Base-by-base conservation (phyloP, 2,888 invertebrate genomes). In the Spodoptera picta region DNA sequence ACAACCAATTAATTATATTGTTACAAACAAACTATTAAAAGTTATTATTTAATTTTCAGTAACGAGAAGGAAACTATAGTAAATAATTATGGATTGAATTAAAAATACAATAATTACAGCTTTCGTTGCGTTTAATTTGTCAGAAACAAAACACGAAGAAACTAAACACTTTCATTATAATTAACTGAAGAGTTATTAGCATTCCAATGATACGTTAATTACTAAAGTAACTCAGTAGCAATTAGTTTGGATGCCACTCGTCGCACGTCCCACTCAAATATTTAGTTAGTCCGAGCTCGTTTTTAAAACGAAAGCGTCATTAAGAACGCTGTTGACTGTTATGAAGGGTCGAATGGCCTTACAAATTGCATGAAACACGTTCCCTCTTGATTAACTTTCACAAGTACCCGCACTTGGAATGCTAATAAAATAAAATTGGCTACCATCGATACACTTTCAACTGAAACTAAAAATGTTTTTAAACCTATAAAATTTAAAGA, bases 311-410 rank as follows among this genome's bases (percentile, higher is more conserved):
- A 83, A 86, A 87, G 76, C 79, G 78, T 83, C 84, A 83, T 88
- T 87, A 87, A 73, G 81, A 77, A 73, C 86, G 82, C 80, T 80
- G 83, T 88, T 88, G 87, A 85, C 84, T 83, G 87, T 88, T 89
- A 88, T 88, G 87, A 88, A 87, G 88, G 92, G 87, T 90, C 89
- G 85, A 91, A 90, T 88, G 79, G 89, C 85, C 80, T 84, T 87
- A 89, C 90, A 90, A 92, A 92, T 90, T 91, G 86, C 77, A 81
- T 83, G 80, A 88, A 89, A 90, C 88, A 89, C 85, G 86, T 83
- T 72, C 86, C 82, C 87, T 82, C 86, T 91, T 92, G 90, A 92
- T 92, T 92, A 92, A 90, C 87, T 88, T 88, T 83, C 82, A 84
- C 82, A 83, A 83, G 81, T 54, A 53, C 68, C 75, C 77, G 83